Evolutionary conservation across 2,113 vertebrate species (phyloP).

Genomic region (Leptobrachium leishanense): DNA sequence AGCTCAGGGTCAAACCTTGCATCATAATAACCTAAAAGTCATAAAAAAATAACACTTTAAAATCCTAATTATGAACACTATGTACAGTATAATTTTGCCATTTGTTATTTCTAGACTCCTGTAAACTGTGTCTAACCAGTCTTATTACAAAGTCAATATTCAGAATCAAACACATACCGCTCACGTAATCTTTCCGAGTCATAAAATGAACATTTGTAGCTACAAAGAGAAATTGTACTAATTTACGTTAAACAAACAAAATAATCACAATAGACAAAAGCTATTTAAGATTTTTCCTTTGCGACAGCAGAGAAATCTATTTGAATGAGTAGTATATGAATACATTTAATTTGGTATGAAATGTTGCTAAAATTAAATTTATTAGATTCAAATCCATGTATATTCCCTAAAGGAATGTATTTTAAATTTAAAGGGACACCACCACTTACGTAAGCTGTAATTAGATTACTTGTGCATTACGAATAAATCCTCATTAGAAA

Average conservation of each 20-base stretch:
- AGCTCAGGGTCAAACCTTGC: not conserved
- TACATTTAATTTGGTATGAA: no score
- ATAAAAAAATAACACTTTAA: slow-evolving; percentile 3
- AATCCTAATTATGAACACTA: slow-evolving; percentile 14
- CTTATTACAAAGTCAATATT: slow-evolving; percentile 40
- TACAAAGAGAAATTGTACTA: slow-evolving; percentile 10
- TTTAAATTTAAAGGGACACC: no score
- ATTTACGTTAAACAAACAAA: not conserved
- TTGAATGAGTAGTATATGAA: no score
- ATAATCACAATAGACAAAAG: not conserved
- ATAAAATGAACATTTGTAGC: slow-evolving; percentile 18
- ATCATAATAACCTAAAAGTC: slow-evolving; percentile 1
- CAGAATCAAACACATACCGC: slow-evolving; percentile 15
- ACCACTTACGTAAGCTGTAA: no score
- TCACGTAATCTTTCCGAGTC: slow-evolving; percentile 16
- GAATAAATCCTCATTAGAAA: no score
- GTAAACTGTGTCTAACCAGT: slow-evolving; percentile 8
- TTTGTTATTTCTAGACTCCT: slow-evolving; percentile 19
- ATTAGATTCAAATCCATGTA: no score
- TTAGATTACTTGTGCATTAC: no score
- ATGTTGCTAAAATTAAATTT: no score
- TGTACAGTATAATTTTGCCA: slow-evolving; percentile 4
- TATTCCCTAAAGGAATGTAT: no score
- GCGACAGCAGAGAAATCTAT: not conserved
- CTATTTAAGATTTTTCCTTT: not conserved